phyloP scores from a whole-genome alignment of 2,113 vertebrate genomes.

The Myotis lucifugus region DNA sequence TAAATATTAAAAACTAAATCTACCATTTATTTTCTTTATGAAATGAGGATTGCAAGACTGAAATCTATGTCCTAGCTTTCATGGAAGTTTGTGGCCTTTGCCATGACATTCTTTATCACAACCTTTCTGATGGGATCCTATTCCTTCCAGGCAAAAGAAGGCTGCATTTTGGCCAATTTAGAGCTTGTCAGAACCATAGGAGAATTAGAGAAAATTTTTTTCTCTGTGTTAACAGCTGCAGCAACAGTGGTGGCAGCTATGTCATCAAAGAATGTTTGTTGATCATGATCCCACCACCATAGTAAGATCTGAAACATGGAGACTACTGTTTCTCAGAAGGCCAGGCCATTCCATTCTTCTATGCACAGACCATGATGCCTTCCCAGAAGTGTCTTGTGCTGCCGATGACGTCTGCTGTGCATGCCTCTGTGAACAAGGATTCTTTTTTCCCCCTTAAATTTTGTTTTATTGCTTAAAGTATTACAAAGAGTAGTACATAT shows the following conservation, averaged over 20 bases:
- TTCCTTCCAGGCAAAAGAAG: neutral
- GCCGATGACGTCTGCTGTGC: neutral
- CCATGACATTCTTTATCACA: neutral
- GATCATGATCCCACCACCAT: neutral
- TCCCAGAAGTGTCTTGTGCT: neutral
- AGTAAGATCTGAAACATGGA: neutral
- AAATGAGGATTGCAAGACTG: constrained; percentile 38
- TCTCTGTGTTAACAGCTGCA: neutral
- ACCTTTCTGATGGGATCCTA: neutral
- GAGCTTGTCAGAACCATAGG: neutral
- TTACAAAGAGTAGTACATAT: too few species aligned
- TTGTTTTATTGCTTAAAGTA: too few species aligned
- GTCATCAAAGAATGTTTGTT: neutral
- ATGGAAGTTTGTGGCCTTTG: neutral
- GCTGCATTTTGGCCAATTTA: neutral
- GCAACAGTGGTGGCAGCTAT: neutral
- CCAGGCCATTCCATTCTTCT: neutral
- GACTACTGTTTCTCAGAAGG: neutral
- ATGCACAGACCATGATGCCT: neutral
- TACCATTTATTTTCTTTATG: constrained; percentile 24
- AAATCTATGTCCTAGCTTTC: constrained; percentile 50
- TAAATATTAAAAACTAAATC: constrained; percentile 7
- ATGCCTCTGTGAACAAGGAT: neutral
- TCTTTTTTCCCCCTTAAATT: neutral
- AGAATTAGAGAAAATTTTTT: neutral